Evolutionary conservation across 2,888 invertebrate species (phyloP).

Genomic region (Clunio marinus): DNA sequence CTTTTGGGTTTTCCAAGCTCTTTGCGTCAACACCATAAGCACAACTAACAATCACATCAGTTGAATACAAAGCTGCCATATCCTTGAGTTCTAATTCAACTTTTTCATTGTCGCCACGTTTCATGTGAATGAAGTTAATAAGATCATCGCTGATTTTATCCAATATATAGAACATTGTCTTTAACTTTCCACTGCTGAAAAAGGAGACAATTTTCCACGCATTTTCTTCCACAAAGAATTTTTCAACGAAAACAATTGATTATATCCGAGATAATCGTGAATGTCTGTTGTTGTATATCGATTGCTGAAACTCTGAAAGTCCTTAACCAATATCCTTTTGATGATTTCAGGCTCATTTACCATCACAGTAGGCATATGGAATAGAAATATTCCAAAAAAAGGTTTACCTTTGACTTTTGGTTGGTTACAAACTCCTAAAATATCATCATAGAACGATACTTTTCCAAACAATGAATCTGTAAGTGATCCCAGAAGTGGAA

Average conservation of each 20-base stretch:
- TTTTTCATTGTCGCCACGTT: not conserved
- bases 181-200: constrained; percentile 52
- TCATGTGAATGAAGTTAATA: not conserved
- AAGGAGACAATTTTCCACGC: constrained; percentile 51
- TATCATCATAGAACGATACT: constrained; percentile 20
- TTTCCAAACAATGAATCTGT: constrained; percentile 15
- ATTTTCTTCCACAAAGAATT: constrained; percentile 52
- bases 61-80: constrained; percentile 45
- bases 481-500: not conserved
- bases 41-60: constrained; percentile 53
- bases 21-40: constrained; percentile 54
- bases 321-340: constrained; percentile 52
- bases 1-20: constrained; percentile 50
- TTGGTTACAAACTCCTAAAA: not conserved
- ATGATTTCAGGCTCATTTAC: constrained; percentile 52
- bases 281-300: constrained; percentile 41
- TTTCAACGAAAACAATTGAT: constrained; percentile 51
- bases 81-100: constrained; percentile 41
- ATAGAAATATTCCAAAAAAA: constrained; percentile 49
- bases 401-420: constrained; percentile 43
- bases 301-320: constrained; percentile 51
- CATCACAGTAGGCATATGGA: constrained; percentile 51
- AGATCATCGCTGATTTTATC: constrained; percentile 43
- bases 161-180: constrained; percentile 49
- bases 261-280: constrained; percentile 48